Evolutionary conservation across 2,888 invertebrate genomes (phyloP).

Genomic region (Agapetus fuscipes): DNA sequence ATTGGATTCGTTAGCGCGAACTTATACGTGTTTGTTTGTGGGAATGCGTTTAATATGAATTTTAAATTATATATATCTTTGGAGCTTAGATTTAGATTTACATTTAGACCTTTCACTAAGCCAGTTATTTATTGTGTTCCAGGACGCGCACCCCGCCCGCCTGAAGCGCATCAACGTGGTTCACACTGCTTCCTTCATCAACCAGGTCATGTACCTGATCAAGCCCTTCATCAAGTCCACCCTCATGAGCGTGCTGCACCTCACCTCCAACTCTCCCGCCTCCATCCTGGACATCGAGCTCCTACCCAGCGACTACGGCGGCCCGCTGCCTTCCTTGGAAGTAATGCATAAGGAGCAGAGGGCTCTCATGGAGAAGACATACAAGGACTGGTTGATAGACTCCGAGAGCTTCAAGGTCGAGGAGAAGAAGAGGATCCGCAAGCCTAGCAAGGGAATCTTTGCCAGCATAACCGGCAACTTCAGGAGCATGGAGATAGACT

Average conservation of each 20-base stretch:
- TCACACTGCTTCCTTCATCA: constrained; percentile 57
- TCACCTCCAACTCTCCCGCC: constrained; percentile 43
- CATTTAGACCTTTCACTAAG: too few species aligned
- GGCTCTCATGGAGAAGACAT: constrained; percentile 46
- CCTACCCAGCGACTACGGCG: constrained; percentile 51
- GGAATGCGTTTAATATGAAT: too few species aligned
- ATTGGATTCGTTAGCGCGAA: too few species aligned
- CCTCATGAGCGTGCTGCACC: constrained; percentile 49
- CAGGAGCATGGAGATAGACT: constrained; percentile 42
- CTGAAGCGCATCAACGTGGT: constrained; percentile 56
- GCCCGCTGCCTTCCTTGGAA: constrained; percentile 43
- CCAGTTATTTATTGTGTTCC: constrained; percentile 24
- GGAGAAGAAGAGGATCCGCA: constrained; percentile 40
- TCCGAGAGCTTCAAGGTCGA: constrained; percentile 46
- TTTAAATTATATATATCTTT: too few species aligned
- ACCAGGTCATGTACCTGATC: constrained; percentile 57
- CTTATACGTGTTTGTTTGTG: too few species aligned
- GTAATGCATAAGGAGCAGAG: constrained; percentile 48
- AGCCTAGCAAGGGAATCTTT: constrained; percentile 41
- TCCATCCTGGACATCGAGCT: constrained; percentile 38
- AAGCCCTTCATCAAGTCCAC: constrained; percentile 55
- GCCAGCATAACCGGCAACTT: constrained; percentile 42
- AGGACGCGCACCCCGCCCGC: constrained; percentile 58
- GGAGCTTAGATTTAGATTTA: too few species aligned
- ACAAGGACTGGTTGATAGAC: constrained; percentile 53